Percentiles rank a stretch among this genome's conserved stretches.
Conservation (phyloP, 2,113 vertebrate species). For the Bos indicus region DNA sequence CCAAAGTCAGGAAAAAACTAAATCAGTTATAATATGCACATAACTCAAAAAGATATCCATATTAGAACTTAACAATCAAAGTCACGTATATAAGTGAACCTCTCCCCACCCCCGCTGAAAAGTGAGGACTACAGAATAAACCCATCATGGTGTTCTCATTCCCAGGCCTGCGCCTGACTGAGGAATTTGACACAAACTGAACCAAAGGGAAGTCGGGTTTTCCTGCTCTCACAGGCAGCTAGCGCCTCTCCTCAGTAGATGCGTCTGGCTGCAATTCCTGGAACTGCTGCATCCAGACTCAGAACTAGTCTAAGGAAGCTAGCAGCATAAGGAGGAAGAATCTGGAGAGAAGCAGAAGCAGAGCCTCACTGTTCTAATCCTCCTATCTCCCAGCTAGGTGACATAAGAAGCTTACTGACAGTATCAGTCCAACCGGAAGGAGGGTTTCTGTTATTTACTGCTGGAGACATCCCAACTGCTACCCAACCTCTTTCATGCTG, state of each 20-base stretch:
- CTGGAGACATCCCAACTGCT: neutral
- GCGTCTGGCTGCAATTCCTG: neutral
- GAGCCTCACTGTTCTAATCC: neutral
- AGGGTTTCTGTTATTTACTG: neutral
- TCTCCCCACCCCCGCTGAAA: too few species aligned
- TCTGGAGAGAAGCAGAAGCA: neutral
- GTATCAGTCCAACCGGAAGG: neutral
- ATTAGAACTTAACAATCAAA: neutral
- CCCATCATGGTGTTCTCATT: neutral
- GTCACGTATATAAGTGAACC: neutral
- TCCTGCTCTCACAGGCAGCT: neutral
- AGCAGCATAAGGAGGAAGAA: neutral
- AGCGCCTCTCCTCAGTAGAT: neutral
- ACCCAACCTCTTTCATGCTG: neutral
- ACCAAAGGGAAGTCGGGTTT: neutral
- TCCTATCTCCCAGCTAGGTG: neutral
- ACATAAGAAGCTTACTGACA: neutral
- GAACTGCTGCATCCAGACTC: too few species aligned
- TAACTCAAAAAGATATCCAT: neutral
- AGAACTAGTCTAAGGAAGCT: neutral
- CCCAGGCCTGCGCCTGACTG: neutral
- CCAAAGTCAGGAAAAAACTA: neutral
- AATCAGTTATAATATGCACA: neutral
- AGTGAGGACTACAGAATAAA: neutral
- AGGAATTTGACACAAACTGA: slow-evolving; percentile 73